Conservation (phyloP, 2,888 invertebrate species). For the Chloroclysta siterata region DNA sequence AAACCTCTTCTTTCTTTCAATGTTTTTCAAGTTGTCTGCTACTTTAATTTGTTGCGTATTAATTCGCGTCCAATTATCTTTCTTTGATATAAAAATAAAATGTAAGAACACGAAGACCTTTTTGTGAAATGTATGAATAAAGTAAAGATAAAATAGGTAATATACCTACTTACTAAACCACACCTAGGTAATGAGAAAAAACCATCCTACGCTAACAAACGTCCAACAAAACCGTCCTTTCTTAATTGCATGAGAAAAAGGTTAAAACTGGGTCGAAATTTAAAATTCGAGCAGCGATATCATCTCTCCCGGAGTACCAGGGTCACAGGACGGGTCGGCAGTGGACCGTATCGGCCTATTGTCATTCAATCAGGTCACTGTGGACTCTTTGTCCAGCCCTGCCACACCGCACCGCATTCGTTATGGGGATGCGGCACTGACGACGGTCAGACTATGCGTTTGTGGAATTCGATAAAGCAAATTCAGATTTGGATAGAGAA, state of each 20-base stretch:
- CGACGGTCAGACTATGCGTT: neutral
- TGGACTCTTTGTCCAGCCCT: slow-evolving; percentile 66
- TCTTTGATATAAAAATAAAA: too few relatives aligned
- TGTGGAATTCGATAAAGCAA: slow-evolving; percentile 18
- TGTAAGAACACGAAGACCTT: too few relatives aligned
- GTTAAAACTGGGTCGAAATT: slow-evolving; percentile 35
- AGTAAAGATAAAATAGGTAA: neutral
- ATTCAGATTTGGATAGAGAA: neutral
- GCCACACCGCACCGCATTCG: slow-evolving; percentile 48
- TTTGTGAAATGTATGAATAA: neutral
- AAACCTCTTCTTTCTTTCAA: neutral
- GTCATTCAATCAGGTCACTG: slow-evolving; percentile 78
- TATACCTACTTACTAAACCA: too few relatives aligned
- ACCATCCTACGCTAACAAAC: neutral
- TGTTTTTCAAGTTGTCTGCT: neutral
- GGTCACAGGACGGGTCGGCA: slow-evolving; percentile 58
- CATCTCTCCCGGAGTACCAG: slow-evolving; percentile 48
- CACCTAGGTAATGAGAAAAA: too few relatives aligned
- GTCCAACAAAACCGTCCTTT: slow-evolving; percentile 8
- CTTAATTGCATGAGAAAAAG: slow-evolving; percentile 15
- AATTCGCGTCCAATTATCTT: too few relatives aligned
- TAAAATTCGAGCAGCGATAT: slow-evolving; percentile 40
- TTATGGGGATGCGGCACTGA: slow-evolving; percentile 54
- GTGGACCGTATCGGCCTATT: slow-evolving; percentile 70
- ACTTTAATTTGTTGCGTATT: neutral